Conservation (phyloP, 30 jellyfish, hydroid and myxozoan genomes). For the Hydra vulgaris region DNA sequence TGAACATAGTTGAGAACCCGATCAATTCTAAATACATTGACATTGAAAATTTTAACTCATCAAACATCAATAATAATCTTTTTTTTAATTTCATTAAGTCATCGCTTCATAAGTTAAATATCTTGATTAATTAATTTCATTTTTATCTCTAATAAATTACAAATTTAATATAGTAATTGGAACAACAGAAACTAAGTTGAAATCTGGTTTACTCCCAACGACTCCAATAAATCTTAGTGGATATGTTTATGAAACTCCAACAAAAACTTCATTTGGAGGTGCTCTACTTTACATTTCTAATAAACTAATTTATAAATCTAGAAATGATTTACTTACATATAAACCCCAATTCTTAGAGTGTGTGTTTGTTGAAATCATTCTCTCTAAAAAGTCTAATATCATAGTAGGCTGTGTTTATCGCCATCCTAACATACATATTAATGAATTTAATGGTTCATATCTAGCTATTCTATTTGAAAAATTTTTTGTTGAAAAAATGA, state of each 20-base stretch:
- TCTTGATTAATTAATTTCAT: too few species aligned
- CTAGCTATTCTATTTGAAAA: neutral
- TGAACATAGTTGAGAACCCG: neutral
- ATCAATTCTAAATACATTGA: neutral
- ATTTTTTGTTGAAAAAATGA: neutral
- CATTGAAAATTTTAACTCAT: neutral
- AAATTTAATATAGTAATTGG: too few species aligned
- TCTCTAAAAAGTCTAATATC: too few species aligned
- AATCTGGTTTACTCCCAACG: neutral
- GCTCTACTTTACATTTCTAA: too few species aligned
- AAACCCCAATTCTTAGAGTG: neutral
- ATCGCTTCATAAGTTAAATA: too few species aligned
- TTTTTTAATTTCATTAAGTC: neutral
- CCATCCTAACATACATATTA: neutral
- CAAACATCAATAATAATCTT: neutral
- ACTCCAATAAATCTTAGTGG: too few species aligned
- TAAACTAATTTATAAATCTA: too few species aligned
- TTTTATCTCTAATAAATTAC: too few species aligned
- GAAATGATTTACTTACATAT: neutral
- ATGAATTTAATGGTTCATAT: neutral
- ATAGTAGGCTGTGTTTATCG: neutral
- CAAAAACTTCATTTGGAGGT: slow-evolving; percentile 4
- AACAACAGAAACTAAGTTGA: too few species aligned
- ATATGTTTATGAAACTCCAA: neutral
- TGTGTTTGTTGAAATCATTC: neutral